phyloP scores from a whole-genome alignment of 1,140 invertebrate genomes.

The Calephelis nemesis region DNA sequence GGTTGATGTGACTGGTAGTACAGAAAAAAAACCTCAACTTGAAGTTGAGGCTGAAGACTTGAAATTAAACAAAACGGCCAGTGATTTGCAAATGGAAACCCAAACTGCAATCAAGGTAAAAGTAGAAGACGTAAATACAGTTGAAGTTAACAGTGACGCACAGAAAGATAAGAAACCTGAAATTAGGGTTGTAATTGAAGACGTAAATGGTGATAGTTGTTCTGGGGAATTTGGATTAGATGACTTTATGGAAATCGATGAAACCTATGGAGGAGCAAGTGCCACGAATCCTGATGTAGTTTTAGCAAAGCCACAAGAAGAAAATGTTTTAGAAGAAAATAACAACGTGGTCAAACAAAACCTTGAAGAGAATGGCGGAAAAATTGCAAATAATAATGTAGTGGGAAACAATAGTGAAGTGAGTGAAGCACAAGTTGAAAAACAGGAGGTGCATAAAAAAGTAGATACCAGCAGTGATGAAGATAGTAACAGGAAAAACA shows the following conservation, averaged over 20 bases:
- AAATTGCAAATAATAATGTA: background rate
- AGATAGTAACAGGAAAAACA: background rate
- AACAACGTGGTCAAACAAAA: background rate
- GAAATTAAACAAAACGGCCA: too few species aligned
- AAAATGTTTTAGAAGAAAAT: background rate
- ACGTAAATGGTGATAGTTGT: constrained; percentile 51
- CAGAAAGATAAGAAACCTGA: background rate
- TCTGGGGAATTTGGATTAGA: background rate
- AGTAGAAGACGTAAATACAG: constrained; percentile 41
- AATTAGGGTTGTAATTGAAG: constrained; percentile 24
- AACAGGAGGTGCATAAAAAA: constrained; percentile 7
- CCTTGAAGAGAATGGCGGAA: background rate
- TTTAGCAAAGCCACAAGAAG: background rate
- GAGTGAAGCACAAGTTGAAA: constrained; percentile 7
- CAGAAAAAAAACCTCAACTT: too few species aligned
- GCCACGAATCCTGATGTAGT: constrained; percentile 50
- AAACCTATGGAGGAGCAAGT: constrained; percentile 32
- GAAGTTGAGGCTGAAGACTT: too few species aligned
- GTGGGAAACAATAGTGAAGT: background rate
- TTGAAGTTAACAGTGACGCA: constrained; percentile 58
- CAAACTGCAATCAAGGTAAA: constrained; percentile 12
- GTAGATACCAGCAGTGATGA: constrained; percentile 11
- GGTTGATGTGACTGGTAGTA: too few species aligned
- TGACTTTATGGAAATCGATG: constrained; percentile 6
- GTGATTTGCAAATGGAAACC: constrained; percentile 6